These are phyloP conservation scores for Myanophis thanlyinensis DNA, from an alignment of 2,113 vertebrate species.

Conservation along the genomic window DNA sequence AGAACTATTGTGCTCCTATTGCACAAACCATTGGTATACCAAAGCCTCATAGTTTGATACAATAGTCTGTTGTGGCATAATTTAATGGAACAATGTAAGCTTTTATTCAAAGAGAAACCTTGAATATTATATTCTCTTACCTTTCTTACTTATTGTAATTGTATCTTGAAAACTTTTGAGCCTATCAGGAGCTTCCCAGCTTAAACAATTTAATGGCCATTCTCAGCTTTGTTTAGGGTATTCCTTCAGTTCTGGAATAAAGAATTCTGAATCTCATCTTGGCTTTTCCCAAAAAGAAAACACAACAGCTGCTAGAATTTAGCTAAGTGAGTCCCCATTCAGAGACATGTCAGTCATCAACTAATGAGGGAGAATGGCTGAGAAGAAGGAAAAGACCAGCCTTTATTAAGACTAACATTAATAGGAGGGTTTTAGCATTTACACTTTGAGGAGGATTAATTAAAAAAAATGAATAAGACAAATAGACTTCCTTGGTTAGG, in stretches of 20 bases:
- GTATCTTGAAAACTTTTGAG: not conserved
- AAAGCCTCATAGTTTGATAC: not conserved
- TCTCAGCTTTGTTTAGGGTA: not conserved
- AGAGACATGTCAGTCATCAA: not conserved
- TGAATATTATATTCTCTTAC: not conserved
- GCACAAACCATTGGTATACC: slow-evolving; percentile 1
- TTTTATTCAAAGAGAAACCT: not conserved
- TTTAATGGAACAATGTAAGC: slow-evolving; percentile 3
- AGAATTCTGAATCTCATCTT: not conserved
- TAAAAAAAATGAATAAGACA: not conserved
- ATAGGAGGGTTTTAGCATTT: not conserved
- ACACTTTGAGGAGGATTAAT: not conserved
- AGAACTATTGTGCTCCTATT: not conserved
- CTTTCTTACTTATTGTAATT: not conserved
- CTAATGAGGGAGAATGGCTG: not conserved
- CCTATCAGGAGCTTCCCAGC: not conserved
- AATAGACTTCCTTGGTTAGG: not conserved
- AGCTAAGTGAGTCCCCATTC: not conserved
- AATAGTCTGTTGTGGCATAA: not conserved
- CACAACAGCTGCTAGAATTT: not conserved
- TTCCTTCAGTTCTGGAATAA: not conserved
- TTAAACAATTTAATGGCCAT: not conserved
- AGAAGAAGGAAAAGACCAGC: not conserved
- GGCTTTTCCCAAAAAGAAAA: not conserved
- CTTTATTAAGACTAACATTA: not conserved